phyloP scores from a whole-genome alignment of 2,888 invertebrate genomes.

The Oscheius onirici region DNA sequence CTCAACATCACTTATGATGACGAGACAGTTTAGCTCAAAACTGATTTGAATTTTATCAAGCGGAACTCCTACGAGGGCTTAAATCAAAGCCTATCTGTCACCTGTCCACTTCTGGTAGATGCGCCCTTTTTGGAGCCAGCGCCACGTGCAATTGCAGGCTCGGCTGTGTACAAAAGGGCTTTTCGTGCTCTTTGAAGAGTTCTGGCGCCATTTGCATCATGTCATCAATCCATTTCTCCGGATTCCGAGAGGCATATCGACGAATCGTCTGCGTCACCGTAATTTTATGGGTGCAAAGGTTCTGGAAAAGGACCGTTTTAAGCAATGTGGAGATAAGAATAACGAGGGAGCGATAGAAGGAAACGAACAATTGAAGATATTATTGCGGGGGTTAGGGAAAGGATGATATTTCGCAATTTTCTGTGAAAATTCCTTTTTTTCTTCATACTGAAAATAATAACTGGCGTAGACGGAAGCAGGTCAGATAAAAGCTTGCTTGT shows the following conservation, averaged over 20 bases:
- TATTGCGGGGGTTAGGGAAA: too few relatives aligned
- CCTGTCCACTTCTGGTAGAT: neutral
- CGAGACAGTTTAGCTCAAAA: too few relatives aligned
- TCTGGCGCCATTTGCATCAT: slow-evolving; percentile 17
- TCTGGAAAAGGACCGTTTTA: slow-evolving; percentile 14
- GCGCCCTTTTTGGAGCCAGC: neutral
- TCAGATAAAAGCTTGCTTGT: too few relatives aligned
- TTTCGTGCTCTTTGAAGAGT: slow-evolving; percentile 21
- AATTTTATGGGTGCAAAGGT: slow-evolving; percentile 29
- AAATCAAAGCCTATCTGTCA: too few relatives aligned
- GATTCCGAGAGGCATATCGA: slow-evolving; percentile 20
- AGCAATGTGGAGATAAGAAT: neutral
- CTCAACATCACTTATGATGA: slow-evolving; percentile 3
- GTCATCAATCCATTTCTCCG: slow-evolving; percentile 9
- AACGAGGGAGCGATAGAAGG: neutral
- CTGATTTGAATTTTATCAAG: too few relatives aligned
- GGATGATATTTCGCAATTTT: neutral
- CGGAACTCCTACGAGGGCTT: too few relatives aligned
- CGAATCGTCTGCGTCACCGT: slow-evolving; percentile 13
- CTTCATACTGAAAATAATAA: too few relatives aligned
- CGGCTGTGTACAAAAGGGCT: neutral
- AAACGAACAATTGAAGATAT: slow-evolving; percentile 6
- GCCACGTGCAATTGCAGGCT: neutral
- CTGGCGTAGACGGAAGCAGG: too few relatives aligned
- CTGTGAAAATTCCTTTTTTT: too few relatives aligned